Base-by-base conservation (phyloP, 2,797 vertebrate species). In the Chelidonichthys spinosus region DNA sequence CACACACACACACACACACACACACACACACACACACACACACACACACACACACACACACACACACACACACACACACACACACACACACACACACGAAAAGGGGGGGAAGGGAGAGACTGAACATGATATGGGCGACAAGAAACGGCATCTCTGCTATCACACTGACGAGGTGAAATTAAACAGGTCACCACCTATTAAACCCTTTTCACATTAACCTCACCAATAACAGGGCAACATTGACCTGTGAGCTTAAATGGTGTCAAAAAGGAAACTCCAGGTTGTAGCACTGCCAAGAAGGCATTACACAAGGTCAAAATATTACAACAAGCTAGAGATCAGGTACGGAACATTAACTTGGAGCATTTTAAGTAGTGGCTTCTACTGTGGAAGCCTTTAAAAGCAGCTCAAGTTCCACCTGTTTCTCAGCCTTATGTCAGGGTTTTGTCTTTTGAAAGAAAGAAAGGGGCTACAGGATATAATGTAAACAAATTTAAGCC, bases 91-190 rank as follows among this genome's bases (percentile, higher is more conserved):
- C 36, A 63, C 32, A 25, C 2, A 53, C 36, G 63, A 49, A 72
- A 25, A 46, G 47, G 43, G 49, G 63, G 59, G 63, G 59, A 59
- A 47, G 47, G 42, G 35, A 69, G 37, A 32, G 36, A 54, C 11
- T 40, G 40, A 60, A 75, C 7, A 50, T 36, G 40, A 66, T 43
- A 33, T 35, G 70, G 55, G 40, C 9, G 14, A 70, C 50, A 78
- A 67, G 65, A 88, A 85, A 61, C 49, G 44, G 53, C 25, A 37
- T 71, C 53, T 81, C 61, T 65, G 46, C 32, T 47, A 59, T 69
- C 35, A 75, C 42, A 52, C 17, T 58, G 44, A 47, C 11, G 14
- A 11, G 60, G 32, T 67, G 15, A 72, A 63, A 78, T 59, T 33
- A 55, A 80, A 69, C 52, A 59, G 65, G 62, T 55, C 33, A 37